Conservation (phyloP, 2,797 vertebrate genomes). For the Carduelis carduelis region DNA sequence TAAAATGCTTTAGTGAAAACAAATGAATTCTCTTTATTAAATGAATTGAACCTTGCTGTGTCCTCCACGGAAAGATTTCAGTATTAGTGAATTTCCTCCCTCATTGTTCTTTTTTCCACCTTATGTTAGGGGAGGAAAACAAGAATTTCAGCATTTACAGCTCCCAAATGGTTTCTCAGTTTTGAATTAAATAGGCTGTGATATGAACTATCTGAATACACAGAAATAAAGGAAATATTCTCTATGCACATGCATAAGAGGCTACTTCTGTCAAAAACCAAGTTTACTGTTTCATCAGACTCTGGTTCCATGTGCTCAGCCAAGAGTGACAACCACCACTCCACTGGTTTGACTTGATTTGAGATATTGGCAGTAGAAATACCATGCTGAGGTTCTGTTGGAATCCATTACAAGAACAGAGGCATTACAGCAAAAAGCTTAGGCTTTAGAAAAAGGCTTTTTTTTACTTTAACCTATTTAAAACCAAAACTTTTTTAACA, state of each 20-base stretch:
- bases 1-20: slow-evolving; percentile 40
- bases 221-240: background rate
- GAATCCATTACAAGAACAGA: background rate
- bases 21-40: slow-evolving; percentile 57
- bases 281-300: background rate
- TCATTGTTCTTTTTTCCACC: background rate
- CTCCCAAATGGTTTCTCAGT: slow-evolving; percentile 17
- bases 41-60: slow-evolving; percentile 49
- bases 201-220: background rate
- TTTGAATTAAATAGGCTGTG: slow-evolving; percentile 18
- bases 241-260: background rate
- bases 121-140: slow-evolving; percentile 1
- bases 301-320: background rate
- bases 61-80: slow-evolving; percentile 28
- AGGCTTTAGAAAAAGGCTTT: background rate
- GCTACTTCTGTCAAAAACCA: background rate
- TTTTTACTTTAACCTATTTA: background rate
- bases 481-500: background rate
- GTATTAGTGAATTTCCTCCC: background rate
- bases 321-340: background rate
- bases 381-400: background rate
- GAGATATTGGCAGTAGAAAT: background rate
- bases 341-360: background rate
- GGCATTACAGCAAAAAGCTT: background rate
- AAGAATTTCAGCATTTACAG: slow-evolving; percentile 11